Percentiles rank a stretch among this genome's conserved stretches.
Conservation (phyloP, 2,888 invertebrate species). For the Pantelozetes paolii region DNA sequence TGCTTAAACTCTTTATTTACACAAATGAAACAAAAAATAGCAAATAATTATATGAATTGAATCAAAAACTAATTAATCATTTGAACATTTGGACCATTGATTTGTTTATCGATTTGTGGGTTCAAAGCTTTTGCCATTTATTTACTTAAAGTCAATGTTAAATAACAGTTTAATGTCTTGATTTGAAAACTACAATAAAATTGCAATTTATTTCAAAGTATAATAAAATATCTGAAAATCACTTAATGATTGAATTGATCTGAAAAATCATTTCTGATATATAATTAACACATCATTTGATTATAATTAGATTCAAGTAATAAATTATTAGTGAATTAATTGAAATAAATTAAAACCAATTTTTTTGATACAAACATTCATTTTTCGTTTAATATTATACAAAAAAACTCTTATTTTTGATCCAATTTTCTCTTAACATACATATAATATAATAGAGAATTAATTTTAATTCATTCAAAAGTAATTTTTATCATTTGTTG, state of each 20-base stretch:
- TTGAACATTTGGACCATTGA: background rate
- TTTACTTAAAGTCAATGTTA: background rate
- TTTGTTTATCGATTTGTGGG: background rate
- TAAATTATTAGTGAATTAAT: constrained; percentile 12
- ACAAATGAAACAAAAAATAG: background rate
- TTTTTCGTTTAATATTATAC: too few species aligned
- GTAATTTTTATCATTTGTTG: background rate
- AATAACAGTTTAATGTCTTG: too few species aligned
- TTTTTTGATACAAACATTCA: too few species aligned
- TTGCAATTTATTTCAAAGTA: too few species aligned
- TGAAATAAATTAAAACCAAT: background rate
- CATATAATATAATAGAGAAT: background rate
- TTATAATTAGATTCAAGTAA: background rate
- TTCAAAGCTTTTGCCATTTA: background rate
- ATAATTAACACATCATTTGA: background rate
- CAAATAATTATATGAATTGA: background rate
- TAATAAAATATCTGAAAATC: too few species aligned
- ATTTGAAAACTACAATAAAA: too few species aligned
- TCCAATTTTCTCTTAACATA: background rate
- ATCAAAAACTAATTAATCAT: background rate
- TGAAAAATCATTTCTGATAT: background rate
- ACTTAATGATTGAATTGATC: too few species aligned
- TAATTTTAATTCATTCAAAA: background rate
- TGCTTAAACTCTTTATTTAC: too few species aligned
- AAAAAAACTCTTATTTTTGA: background rate